Base-by-base conservation (phyloP, 2,888 invertebrate genomes). In the Cheilosia vernalis region DNA sequence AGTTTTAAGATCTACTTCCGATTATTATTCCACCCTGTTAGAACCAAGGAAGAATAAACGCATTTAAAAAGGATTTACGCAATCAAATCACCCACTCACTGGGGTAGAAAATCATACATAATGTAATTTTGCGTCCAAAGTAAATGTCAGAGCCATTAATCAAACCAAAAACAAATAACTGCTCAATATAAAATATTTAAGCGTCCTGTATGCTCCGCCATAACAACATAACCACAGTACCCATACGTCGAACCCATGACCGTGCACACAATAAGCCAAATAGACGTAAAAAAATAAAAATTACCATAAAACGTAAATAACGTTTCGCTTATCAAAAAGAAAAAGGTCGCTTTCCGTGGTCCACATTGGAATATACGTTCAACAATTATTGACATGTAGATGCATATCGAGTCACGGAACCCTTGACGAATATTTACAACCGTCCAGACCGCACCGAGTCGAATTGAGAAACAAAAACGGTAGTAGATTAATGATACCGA, bases 241-340 rank as follows among this genome's bases (percentile, higher is more conserved):
- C 7, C 4, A 37, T 15, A 21, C 15, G 13, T n/a, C 7, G 21
- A 47, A 15, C 49, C 21, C 33, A 27, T 42, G 42, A 17, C 42
- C 66, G 42, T 60, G 19, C n/a, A 7, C 47, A 58, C 49, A 76
- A 76, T 66, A 67, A 76, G 51, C 49, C 51, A 51, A 76, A 76
- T 42, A 58, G 42, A 58, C 67, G 58, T 76, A 67, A 67, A 76
- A 69, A 76, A 69, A 77, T 69, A 55, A 69, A 77, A 69, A 69
- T 77, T 67, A 69, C 53, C 77, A 77, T 77, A 77, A 77, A 77
- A 77, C 69, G 55, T 69, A 37, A 61, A 69, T 69, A 77, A 77
- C 21, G 27, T 69, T 61, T 27, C 19, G 61, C 61, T 67, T 77
- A 77, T 77, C 61, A 60, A 77, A 69, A 55, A 37, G n/a, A 30